Percentiles rank a stretch among this genome's conserved stretches.
These are phyloP conservation scores for Brachystomella parvula DNA, from an alignment of 1,140 invertebrate genomes.

Conservation along the genomic window DNA sequence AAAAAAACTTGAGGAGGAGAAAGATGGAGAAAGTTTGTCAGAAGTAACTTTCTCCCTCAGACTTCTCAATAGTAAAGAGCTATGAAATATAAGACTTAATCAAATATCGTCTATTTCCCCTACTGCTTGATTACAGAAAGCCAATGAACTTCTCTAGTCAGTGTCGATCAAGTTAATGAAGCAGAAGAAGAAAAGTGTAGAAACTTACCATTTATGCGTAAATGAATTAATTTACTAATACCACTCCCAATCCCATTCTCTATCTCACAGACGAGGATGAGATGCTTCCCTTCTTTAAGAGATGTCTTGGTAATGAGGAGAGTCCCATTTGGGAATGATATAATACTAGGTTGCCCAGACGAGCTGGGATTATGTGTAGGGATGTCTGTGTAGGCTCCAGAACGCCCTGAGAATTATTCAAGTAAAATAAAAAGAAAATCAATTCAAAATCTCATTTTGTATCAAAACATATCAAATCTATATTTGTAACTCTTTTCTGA, in stretches of 20 bases:
- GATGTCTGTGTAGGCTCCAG: constrained; percentile 38
- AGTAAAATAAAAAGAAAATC: background rate
- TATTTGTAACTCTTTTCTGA: too few relatives aligned
- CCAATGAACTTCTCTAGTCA: too few relatives aligned
- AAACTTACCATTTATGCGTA: constrained; percentile 50
- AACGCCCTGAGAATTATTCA: constrained; percentile 12
- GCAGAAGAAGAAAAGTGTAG: too few relatives aligned
- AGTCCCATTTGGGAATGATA: constrained; percentile 46
- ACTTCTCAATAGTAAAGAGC: too few relatives aligned
- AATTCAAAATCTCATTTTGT: background rate
- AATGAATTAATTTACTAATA: constrained; percentile 50
- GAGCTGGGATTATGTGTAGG: constrained; percentile 1
- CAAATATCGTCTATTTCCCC: too few relatives aligned
- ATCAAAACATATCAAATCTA: too few relatives aligned
- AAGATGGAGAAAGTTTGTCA: background rate
- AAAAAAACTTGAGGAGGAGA: too few relatives aligned
- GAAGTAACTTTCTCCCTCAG: too few relatives aligned
- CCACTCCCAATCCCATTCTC: constrained; percentile 50
- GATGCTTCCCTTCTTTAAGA: constrained; percentile 39
- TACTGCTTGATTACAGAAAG: too few relatives aligned
- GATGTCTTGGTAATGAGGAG: constrained; percentile 44
- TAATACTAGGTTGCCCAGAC: constrained; percentile 9
- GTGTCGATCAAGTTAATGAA: too few relatives aligned
- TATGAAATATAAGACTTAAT: too few relatives aligned
- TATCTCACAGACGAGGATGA: constrained; percentile 52